These are phyloP conservation scores for Andrena trimmerana DNA, from an alignment of 2,888 invertebrate genomes.

Conservation along the genomic window DNA sequence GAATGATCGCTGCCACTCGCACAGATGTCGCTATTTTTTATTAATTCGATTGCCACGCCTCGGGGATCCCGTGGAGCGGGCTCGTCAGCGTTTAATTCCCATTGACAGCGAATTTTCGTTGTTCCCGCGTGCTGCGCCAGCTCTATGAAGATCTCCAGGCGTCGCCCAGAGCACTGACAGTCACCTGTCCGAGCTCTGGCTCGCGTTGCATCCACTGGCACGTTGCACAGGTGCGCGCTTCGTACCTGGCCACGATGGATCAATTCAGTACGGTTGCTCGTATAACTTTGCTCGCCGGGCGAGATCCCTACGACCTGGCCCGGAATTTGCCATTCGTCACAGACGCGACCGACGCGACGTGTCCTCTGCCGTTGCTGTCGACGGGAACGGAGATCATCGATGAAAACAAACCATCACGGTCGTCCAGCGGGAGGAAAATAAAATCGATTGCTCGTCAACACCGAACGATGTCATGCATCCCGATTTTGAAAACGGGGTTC, in stretches of 20 bases:
- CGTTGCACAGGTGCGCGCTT: constrained; percentile 50
- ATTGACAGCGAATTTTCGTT: constrained; percentile 55
- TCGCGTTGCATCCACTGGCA: constrained; percentile 68
- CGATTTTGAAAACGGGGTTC: background rate
- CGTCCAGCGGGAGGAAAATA: background rate
- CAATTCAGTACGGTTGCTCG: constrained; percentile 55
- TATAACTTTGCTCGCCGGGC: constrained; percentile 61
- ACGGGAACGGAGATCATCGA: constrained; percentile 6
- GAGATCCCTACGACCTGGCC: constrained; percentile 43
- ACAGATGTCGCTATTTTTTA: constrained; percentile 2
- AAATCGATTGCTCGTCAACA: constrained; percentile 5
- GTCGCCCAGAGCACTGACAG: constrained; percentile 81
- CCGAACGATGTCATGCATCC: background rate
- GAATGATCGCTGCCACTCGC: background rate
- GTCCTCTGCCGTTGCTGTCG: background rate
- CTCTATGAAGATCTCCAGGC: constrained; percentile 76
- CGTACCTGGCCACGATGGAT: constrained; percentile 40
- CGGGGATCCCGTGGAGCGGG: background rate
- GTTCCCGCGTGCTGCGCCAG: constrained; percentile 52
- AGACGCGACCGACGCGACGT: constrained; percentile 33
- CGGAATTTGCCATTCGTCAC: constrained; percentile 57
- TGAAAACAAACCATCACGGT: background rate
- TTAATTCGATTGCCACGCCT: constrained; percentile 21
- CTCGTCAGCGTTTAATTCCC: constrained; percentile 13
- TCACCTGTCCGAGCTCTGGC: constrained; percentile 81